These are phyloP conservation scores for Dioctria linearis DNA, from an alignment of 2,888 invertebrate species.

Conservation along the genomic window DNA sequence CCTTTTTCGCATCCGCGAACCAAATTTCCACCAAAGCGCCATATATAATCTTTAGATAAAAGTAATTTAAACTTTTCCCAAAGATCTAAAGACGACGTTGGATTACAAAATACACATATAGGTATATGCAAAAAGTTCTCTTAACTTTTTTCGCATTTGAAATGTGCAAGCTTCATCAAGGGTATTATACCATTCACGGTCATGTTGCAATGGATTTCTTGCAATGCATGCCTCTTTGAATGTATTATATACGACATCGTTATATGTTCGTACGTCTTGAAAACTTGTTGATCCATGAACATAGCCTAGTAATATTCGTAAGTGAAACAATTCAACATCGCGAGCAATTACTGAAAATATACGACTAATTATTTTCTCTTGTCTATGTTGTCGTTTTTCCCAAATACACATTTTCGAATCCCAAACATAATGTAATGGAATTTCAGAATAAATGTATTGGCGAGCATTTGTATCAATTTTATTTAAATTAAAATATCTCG, in stretches of 20 bases:
- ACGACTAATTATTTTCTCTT: conserved; percentile 55
- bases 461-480: conserved; percentile 6
- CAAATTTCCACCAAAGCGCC: no score
- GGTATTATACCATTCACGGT: no score
- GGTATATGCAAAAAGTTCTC: no score
- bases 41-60: no score
- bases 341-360: conserved; percentile 57
- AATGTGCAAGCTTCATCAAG: no score
- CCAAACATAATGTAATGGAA: conserved; percentile 43
- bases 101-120: no score
- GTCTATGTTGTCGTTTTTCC: conserved; percentile 52
- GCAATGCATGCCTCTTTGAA: conserved; percentile 28
- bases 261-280: conserved; percentile 55
- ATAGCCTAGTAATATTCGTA: conserved; percentile 55
- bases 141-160: no score
- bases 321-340: conserved; percentile 57
- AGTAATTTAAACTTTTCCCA: no score
- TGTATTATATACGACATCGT: conserved; percentile 54
- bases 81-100: no score
- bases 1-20: no score
- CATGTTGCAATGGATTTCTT: no score
- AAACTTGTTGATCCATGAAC: conserved; percentile 56
- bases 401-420: background rate
- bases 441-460: conserved; percentile 30
- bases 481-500: conserved; percentile 48